Evolutionary conservation across 1,140 invertebrate species (phyloP), one percentile per base, ranked within the genome.

Genomic region (Spodoptera litura): DNA sequence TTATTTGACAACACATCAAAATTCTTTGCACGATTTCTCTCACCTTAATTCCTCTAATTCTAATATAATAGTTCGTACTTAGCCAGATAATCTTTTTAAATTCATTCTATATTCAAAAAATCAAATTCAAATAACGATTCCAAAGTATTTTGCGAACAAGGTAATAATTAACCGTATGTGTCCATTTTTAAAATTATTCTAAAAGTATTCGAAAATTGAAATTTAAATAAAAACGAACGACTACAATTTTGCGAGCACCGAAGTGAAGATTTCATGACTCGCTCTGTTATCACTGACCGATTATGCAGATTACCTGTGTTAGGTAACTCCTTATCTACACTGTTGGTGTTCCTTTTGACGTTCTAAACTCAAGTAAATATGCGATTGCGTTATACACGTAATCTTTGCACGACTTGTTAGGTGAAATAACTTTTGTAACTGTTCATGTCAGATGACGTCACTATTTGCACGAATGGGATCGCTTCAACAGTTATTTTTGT

Each of bases 241-340:
- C 4, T 44, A 8, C 38, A 6, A 44, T 44, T 44, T 44, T 6
- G 38, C 38, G 53, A 11, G 53, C 15, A n/a, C n/a, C 53, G n/a
- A 15, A n/a, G 53, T 8, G 15, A 61, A 61, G 27, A 31, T 51
- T 49, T 25, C 13, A 62, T 75, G 59, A 75, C 10, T 61, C 49
- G 52, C 6, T 64, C 5, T 49, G 31, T 49, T 53, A 62, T 74
- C 73, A 64, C 13, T 62, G 73, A 64, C 73, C 73, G 73, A 75
- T 75, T 75, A 75, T 75, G 73, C 49, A 62, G 58, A 75, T 75
- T 64, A 62, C 73, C 52, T 31, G 56, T 62, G 58, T 75, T 75
- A 75, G 73, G 73, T 85, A 82, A 84, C 79, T 59, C 51, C 55
- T 82, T 84, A 82, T 82, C 83, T 62, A 11, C 6, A 27, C n/a